Percentiles rank a stretch among this genome's conserved stretches.
These are phyloP conservation scores for Proteles cristata DNA, from an alignment of 2,113 vertebrate genomes.

Conservation along the genomic window DNA sequence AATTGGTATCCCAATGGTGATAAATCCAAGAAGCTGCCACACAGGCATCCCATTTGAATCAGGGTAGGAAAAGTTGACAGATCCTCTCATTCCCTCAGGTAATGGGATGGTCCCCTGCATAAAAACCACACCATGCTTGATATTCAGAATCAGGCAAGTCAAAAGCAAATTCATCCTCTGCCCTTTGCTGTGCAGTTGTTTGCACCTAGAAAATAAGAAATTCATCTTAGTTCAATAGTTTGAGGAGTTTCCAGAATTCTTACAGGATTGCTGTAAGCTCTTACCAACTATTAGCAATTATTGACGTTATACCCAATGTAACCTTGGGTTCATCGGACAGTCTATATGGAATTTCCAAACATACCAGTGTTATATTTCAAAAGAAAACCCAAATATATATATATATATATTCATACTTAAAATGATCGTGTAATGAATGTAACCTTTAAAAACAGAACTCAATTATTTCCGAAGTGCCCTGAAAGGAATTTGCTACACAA, in stretches of 20 bases:
- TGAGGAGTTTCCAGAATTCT: too few relatives aligned
- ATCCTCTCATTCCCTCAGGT: constrained; percentile 95
- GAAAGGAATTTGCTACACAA: constrained; percentile 18
- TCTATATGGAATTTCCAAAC: too few relatives aligned
- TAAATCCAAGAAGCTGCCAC: too few relatives aligned
- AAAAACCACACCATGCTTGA: constrained; percentile 98
- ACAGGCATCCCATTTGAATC: too few relatives aligned
- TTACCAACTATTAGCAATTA: too few relatives aligned
- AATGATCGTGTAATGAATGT: constrained; percentile 9
- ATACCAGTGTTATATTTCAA: too few relatives aligned
- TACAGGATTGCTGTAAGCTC: too few relatives aligned
- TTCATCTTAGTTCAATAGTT: too few relatives aligned
- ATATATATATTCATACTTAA: not conserved
- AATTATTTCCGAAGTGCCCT: not conserved
- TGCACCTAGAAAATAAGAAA: too few relatives aligned
- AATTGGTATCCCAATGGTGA: too few relatives aligned
- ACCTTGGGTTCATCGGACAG: too few relatives aligned
- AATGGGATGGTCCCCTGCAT: constrained; percentile 98
- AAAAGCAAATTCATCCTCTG: constrained; percentile 97
- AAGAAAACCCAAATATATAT: not conserved
- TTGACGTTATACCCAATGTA: too few relatives aligned
- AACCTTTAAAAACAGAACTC: constrained; percentile 43
- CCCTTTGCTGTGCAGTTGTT: constrained; percentile 84
- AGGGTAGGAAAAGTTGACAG: constrained; percentile 98
- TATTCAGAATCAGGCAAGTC: constrained; percentile 94